A percentile compares a stretch with the other conserved stretches of the same genome.
Evolutionary conservation across 2,888 invertebrate species (phyloP).

Genomic region (Hirtodrosophila alboralis): DNA sequence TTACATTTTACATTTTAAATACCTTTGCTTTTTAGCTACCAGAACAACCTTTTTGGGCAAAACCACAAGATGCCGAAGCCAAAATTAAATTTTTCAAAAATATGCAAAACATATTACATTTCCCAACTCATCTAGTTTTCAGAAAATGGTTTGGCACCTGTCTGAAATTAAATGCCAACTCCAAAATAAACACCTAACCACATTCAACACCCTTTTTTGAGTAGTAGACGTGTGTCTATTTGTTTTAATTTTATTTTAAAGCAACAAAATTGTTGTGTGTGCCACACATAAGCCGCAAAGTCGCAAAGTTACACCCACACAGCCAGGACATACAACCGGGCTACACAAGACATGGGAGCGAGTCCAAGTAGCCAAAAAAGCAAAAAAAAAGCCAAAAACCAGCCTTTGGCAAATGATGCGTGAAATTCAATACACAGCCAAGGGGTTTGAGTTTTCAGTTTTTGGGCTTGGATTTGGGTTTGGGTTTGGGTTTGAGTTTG

Average conservation of each 20-base stretch:
- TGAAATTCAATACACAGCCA: conserved; percentile 71
- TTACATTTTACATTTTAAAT: neutral
- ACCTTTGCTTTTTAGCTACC: conserved; percentile 15
- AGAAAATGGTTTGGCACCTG: conserved; percentile 38
- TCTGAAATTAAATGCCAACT: conserved; percentile 52
- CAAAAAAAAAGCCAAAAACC: conserved; percentile 36
- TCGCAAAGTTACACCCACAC: conserved; percentile 62
- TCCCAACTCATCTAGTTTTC: conserved; percentile 7
- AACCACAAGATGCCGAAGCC: conserved; percentile 42
- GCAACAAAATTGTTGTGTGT: conserved; percentile 30
- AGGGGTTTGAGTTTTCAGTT: conserved; percentile 12
- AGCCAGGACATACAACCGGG: conserved; percentile 15
- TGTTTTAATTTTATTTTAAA: conserved; percentile 74
- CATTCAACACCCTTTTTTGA: neutral
- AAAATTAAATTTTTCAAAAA: conserved; percentile 50
- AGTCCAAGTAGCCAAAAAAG: conserved; percentile 20
- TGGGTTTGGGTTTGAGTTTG: conserved; percentile 21
- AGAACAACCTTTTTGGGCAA: conserved; percentile 23
- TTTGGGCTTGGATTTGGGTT: conserved; percentile 19
- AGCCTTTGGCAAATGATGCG: conserved; percentile 75
- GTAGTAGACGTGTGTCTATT: conserved; percentile 51
- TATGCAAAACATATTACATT: conserved; percentile 52
- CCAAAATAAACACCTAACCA: conserved; percentile 31
- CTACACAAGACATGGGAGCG: neutral
- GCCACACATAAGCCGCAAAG: conserved; percentile 49